Evolutionary conservation across 2,888 invertebrate species (phyloP).

Genomic region (Sphaerophoria taeniata): DNA sequence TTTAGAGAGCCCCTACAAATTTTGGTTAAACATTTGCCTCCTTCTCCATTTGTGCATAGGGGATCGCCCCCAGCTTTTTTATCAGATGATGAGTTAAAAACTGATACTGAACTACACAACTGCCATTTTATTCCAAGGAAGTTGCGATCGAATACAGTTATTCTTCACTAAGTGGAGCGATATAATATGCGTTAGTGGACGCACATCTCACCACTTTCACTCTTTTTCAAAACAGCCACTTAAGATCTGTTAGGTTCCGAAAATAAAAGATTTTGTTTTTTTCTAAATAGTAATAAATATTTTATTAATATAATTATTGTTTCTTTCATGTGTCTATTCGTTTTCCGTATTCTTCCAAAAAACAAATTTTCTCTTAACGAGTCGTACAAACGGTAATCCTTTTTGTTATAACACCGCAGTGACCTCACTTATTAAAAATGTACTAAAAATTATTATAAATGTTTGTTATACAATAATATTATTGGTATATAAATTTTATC

Average conservation of each 20-base stretch:
- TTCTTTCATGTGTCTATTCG: conserved; percentile 58
- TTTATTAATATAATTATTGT: conserved; percentile 72
- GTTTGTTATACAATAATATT: conserved; percentile 36
- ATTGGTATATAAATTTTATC: conserved; percentile 62
- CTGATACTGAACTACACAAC: no score
- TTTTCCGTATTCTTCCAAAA: conserved; percentile 22
- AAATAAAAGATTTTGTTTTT: not conserved
- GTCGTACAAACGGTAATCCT: conserved; percentile 28
- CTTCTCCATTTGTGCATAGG: no score
- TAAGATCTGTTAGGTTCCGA: not conserved
- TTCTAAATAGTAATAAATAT: conserved; percentile 65
- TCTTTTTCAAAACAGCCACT: no score
- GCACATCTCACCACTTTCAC: no score
- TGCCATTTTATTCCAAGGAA: no score
- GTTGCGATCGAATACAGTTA: no score
- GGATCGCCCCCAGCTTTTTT: no score
- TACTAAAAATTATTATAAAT: conserved; percentile 54
- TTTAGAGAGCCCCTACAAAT: no score
- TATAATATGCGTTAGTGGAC: no score
- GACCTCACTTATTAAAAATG: conserved; percentile 29
- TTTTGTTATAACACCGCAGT: conserved; percentile 24
- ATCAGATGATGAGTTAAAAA: no score
- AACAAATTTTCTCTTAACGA: conserved; percentile 48
- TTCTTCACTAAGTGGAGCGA: no score
- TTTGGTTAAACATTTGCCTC: no score